These are phyloP conservation scores for Dicyrtomina minuta DNA, from an alignment of 2,888 invertebrate species.

Conservation along the genomic window DNA sequence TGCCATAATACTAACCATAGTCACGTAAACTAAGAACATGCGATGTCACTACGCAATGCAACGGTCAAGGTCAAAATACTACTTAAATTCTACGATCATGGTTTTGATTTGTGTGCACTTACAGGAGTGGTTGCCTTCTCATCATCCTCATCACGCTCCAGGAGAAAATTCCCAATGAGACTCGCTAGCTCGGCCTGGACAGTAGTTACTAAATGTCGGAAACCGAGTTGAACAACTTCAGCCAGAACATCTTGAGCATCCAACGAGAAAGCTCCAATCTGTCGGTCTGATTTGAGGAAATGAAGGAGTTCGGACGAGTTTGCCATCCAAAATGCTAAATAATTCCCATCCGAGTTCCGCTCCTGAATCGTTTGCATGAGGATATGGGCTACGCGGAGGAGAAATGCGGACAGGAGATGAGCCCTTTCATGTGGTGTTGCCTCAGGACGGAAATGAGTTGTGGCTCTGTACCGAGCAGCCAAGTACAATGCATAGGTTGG, in stretches of 20 bases:
- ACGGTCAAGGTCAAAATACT: too few relatives aligned
- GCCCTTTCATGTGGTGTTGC: slow-evolving; percentile 88
- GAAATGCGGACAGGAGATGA: slow-evolving; percentile 82
- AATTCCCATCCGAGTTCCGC: slow-evolving; percentile 79
- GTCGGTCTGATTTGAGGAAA: slow-evolving; percentile 92
- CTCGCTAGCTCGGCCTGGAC: slow-evolving; percentile 73
- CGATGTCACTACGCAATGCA: too few relatives aligned
- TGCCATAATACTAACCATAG: too few relatives aligned
- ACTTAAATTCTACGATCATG: too few relatives aligned
- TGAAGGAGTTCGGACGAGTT: slow-evolving; percentile 95
- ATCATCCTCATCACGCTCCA: slow-evolving; percentile 69
- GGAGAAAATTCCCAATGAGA: slow-evolving; percentile 76
- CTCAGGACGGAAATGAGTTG: slow-evolving; percentile 90
- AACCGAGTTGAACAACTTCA: slow-evolving; percentile 89
- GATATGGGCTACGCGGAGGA: slow-evolving; percentile 79
- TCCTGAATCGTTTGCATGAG: slow-evolving; percentile 61
- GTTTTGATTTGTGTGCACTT: too few relatives aligned
- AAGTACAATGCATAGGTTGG: slow-evolving; percentile 92
- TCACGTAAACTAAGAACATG: too few relatives aligned
- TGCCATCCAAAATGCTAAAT: slow-evolving; percentile 94
- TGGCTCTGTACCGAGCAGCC: slow-evolving; percentile 83
- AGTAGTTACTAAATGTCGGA: slow-evolving; percentile 64
- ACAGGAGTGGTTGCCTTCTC: slow-evolving; percentile 69
- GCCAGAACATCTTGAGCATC: slow-evolving; percentile 92
- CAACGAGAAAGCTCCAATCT: slow-evolving; percentile 86